These are phyloP conservation scores for Drosophila cognata DNA, from an alignment of 2,888 invertebrate species.

Conservation along the genomic window DNA sequence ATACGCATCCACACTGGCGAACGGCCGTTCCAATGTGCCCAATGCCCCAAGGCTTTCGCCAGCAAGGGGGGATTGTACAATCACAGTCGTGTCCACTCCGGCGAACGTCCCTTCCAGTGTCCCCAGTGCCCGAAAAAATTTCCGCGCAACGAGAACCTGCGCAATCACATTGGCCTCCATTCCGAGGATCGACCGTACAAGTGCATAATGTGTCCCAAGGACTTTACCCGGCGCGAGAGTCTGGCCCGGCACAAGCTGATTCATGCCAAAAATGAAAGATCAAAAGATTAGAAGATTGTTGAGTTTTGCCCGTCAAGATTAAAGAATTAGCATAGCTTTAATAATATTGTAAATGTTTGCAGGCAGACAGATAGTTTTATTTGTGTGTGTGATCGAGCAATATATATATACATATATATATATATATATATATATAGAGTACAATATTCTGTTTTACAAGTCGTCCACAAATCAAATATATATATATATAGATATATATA, in stretches of 20 bases:
- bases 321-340: not conserved
- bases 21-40: conserved; percentile 7
- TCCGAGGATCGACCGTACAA: conserved; percentile 3
- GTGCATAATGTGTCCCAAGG: conserved; percentile 1
- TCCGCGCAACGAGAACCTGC: conserved; percentile 8
- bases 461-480: conserved; percentile 39
- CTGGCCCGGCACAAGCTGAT: not conserved
- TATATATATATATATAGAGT: conserved; percentile 8
- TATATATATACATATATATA: not conserved
- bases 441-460: conserved; percentile 42
- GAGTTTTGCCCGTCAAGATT: not conserved
- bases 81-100: conserved; percentile 1
- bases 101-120: conserved; percentile 6
- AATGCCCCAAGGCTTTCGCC: conserved; percentile 4
- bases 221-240: conserved; percentile 2
- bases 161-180: conserved; percentile 1
- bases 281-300: not conserved
- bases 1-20: conserved; percentile 12
- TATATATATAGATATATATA: not conserved
- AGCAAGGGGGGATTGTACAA: not conserved
- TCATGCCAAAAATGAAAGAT: not conserved
- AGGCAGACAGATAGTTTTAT: not conserved
- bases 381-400: conserved; percentile 3
- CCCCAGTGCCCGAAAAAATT: conserved; percentile 11
- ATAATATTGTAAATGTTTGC: not conserved